Evolutionary conservation across 2,797 vertebrate genomes (phyloP).

Genomic region (Labeo calbasu): DNA sequence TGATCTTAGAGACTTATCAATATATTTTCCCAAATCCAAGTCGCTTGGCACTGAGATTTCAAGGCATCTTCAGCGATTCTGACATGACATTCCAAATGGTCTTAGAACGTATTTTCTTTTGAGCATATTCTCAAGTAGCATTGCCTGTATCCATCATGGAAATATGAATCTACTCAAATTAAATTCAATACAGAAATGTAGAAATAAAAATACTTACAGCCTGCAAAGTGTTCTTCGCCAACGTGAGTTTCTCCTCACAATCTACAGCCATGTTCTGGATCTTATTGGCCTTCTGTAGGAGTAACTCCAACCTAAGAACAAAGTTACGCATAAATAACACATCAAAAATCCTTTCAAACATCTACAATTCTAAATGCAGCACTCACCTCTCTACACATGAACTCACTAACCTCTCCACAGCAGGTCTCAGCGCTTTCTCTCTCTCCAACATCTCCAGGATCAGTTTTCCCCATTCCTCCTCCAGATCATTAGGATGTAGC

Average conservation of each 20-base stretch:
- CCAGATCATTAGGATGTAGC: slow-evolving; percentile 93
- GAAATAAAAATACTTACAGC: slow-evolving; percentile 82
- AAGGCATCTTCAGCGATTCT: no score
- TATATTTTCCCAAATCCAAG: background rate
- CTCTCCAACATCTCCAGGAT: slow-evolving; percentile 97
- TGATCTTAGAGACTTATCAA: background rate
- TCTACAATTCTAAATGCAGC: background rate
- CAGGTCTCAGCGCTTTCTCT: slow-evolving; percentile 92
- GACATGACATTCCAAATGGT: background rate
- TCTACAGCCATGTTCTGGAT: slow-evolving; percentile 95
- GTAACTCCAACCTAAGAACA: slow-evolving; percentile 85
- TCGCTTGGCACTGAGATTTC: background rate
- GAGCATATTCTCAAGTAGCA: background rate
- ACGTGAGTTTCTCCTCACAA: slow-evolving; percentile 96
- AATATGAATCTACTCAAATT: background rate
- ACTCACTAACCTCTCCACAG: slow-evolving; percentile 88
- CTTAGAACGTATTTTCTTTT: background rate
- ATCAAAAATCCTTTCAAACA: background rate
- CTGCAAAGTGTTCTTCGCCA: slow-evolving; percentile 95
- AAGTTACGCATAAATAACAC: slow-evolving; percentile 20
- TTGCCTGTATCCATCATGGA: background rate
- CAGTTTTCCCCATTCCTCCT: slow-evolving; percentile 97
- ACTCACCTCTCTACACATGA: background rate
- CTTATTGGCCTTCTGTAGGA: slow-evolving; percentile 95
- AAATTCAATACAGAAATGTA: background rate